These are phyloP conservation scores for Sebastes itinus DNA, from an alignment of 2,797 vertebrate species.

Conservation along the genomic window DNA sequence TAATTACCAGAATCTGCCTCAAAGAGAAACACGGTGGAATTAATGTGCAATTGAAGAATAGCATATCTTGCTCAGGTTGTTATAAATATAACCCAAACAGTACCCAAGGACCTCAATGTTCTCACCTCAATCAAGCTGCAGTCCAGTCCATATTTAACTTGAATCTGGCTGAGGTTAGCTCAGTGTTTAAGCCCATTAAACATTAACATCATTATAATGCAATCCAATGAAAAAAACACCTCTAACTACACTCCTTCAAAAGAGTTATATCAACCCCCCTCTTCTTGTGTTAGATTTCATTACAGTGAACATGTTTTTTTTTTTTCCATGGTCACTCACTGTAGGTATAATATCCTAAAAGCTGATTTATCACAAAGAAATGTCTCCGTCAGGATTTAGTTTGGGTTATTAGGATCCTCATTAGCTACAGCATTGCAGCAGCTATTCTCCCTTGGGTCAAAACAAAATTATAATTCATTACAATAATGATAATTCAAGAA, in stretches of 20 bases:
- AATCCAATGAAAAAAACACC: not conserved
- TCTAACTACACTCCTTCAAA: not conserved
- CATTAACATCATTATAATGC: not conserved
- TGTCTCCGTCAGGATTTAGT: not conserved
- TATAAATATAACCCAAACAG: not conserved
- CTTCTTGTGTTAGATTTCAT: not conserved
- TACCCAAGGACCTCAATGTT: not conserved
- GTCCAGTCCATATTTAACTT: not conserved
- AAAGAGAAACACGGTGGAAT: not conserved
- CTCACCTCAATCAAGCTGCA: not conserved
- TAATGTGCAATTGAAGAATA: not conserved
- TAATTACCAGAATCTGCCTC: not conserved
- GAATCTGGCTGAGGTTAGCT: not conserved
- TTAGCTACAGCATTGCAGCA: not conserved
- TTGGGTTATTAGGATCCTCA: not conserved
- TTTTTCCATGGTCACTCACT: not conserved
- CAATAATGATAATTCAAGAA: not conserved
- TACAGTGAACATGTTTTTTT: not conserved
- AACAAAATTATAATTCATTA: not conserved
- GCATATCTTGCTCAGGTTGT: not conserved
- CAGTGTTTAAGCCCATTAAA: not conserved
- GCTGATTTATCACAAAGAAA: not conserved
- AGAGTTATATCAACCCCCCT: not conserved
- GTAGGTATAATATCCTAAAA: not conserved
- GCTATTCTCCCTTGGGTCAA: not conserved